Conservation (phyloP, 1,140 invertebrate species). For the Nomia melanderi region DNA sequence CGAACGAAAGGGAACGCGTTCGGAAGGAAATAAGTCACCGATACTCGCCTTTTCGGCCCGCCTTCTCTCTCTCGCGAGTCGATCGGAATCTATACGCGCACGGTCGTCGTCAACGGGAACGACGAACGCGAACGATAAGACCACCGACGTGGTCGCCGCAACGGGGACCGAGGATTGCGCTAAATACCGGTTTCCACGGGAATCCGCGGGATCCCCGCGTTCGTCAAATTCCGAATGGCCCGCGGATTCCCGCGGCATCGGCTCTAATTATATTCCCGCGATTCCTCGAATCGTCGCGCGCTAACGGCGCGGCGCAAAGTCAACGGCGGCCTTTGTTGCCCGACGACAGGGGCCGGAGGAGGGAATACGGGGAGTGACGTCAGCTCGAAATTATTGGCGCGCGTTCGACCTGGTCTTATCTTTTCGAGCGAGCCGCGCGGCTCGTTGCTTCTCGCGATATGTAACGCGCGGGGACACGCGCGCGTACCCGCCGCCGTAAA, state of each 20-base stretch:
- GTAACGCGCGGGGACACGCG: constrained; percentile 15
- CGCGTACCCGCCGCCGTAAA: constrained; percentile 16
- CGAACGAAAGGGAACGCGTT: constrained; percentile 44
- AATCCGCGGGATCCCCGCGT: too few species aligned
- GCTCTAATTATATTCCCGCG: constrained; percentile 5
- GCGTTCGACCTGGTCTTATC: constrained; percentile 53
- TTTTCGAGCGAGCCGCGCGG: constrained; percentile 46
- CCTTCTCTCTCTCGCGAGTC: constrained; percentile 1
- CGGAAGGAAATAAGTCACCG: constrained; percentile 44
- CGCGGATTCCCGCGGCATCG: background rate
- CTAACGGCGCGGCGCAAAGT: background rate
- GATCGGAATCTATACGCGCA: background rate
- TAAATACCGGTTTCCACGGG: too few species aligned
- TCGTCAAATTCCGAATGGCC: too few species aligned
- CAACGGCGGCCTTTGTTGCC: constrained; percentile 8
- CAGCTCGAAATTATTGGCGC: constrained; percentile 57
- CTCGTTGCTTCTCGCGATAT: constrained; percentile 5
- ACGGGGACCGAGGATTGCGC: too few species aligned
- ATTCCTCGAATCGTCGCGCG: background rate
- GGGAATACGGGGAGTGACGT: constrained; percentile 62
- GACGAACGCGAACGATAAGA: too few species aligned
- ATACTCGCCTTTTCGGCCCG: constrained; percentile 24
- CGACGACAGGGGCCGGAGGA: constrained; percentile 23
- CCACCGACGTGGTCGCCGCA: too few species aligned
- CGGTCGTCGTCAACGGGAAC: too few species aligned